Evolutionary conservation across 2,888 invertebrate species (phyloP), one percentile per base, ranked within the genome.

Genomic region (Mythimna impura): DNA sequence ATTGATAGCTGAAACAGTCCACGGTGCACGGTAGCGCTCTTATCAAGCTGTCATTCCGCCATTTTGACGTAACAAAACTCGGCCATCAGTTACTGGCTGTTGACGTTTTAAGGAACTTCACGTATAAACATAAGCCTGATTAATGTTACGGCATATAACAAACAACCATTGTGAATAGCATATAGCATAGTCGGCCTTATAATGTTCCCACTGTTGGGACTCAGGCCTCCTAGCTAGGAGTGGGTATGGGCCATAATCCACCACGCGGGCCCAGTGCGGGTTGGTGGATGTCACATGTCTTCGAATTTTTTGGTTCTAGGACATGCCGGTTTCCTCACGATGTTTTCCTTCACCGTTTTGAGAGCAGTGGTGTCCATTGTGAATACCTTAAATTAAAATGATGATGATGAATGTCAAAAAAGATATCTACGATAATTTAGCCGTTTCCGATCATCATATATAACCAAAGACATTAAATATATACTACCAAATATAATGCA

Each of bases 31-130:
- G 17, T 10, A 47, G 25, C 9, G 36, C 30, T 66, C n/a, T 58
- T 66, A 66, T 40, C 30, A 36, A 17, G 52, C 50, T 68, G 36
- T 61, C 68, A 69, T 55, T 63, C 43, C 52, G 58, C 66, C 52
- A 61, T 71, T 71, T 71, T 54, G 52, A 71, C 30, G 60, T 52
- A 58, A 66, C 68, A 4, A 43, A 67, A 67, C 47, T 47, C 20
- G 47, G 22, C 66, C 71, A 71, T 66, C 36, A 66, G 66, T 66
- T 66, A 71, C 57, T 3, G 14, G n/a, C 25, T 54, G 58, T 58
- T 71, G 66, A 66, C 36, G 25, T 47, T 66, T 58, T 25, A 17
- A n/a, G n/a, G 50, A 60, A 50, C 36, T 58, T 12, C 25, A 50
- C n/a, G n/a, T 36, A 36, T 34, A 22, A 55, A 50, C 10, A 34